Conservation (phyloP, 2,797 vertebrate genomes). For the Calcarius lapponicus region DNA sequence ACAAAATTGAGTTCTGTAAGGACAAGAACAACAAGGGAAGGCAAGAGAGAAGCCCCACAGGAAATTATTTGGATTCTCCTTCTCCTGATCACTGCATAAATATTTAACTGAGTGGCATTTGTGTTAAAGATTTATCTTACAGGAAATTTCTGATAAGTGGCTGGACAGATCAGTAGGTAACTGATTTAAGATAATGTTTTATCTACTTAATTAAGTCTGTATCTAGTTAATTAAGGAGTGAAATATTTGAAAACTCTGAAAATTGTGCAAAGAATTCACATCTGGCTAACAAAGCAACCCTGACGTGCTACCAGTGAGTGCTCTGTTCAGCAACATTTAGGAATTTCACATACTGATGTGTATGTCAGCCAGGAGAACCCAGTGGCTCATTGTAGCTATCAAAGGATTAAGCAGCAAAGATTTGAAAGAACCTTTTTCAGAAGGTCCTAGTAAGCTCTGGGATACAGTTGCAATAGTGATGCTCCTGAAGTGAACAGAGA, state of each 20-base stretch:
- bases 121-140: not conserved
- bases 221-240: conserved; percentile 6
- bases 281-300: not conserved
- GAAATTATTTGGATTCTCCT: not conserved
- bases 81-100: conserved; percentile 10
- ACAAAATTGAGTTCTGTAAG: not conserved
- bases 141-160: not conserved
- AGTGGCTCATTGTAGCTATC: not conserved
- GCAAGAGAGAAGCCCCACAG: not conserved
- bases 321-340: not conserved
- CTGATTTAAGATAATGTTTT: not conserved
- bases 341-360: not conserved
- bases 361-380: not conserved
- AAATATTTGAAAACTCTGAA: conserved; percentile 22
- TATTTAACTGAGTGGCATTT: not conserved
- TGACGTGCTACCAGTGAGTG: not conserved
- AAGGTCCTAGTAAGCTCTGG: not conserved
- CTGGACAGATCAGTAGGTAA: not conserved
- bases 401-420: not conserved
- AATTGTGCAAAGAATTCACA: not conserved
- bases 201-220: not conserved
- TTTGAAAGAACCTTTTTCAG: conserved; percentile 23
- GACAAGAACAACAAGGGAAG: not conserved
- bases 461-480: not conserved
- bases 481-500: not conserved